These are phyloP conservation scores for Galbula dea DNA, from an alignment of 2,113 vertebrate species.

Conservation along the genomic window DNA sequence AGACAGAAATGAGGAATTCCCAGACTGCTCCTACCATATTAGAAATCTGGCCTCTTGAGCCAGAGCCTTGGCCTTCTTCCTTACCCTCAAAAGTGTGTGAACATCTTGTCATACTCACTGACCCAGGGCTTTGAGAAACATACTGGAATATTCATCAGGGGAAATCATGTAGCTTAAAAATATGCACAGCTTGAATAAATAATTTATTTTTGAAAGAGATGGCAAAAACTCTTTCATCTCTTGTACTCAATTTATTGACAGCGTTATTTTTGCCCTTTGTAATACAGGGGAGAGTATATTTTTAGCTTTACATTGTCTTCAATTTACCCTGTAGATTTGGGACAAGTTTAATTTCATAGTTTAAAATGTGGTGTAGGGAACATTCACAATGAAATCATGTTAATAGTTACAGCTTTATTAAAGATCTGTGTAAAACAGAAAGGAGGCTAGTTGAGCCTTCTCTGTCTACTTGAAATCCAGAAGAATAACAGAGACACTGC, in stretches of 20 bases:
- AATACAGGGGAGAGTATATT: not conserved
- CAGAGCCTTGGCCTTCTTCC: slow-evolving; percentile 10
- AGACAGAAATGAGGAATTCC: slow-evolving; percentile 21
- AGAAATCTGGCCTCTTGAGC: slow-evolving; percentile 3
- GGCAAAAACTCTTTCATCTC: not conserved
- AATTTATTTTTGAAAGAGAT: not conserved
- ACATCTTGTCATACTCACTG: slow-evolving; percentile 18
- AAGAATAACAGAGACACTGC: not conserved
- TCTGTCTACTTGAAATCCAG: not conserved
- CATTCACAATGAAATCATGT: not conserved
- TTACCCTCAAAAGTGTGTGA: not conserved
- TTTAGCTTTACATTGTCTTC: not conserved
- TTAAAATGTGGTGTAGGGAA: not conserved
- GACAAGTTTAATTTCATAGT: not conserved
- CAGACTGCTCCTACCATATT: not conserved
- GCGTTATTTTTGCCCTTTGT: not conserved
- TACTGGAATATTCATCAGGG: slow-evolving; percentile 30
- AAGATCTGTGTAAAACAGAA: not conserved
- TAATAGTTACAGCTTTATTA: not conserved
- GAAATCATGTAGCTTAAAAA: not conserved
- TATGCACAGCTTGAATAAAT: slow-evolving; percentile 1
- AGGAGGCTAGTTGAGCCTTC: not conserved
- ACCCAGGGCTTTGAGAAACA: not conserved
- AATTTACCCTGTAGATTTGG: not conserved
- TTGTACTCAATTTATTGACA: not conserved